Evolutionary conservation across 1,140 invertebrate genomes (phyloP).

Genomic region (Drosophila elegans): DNA sequence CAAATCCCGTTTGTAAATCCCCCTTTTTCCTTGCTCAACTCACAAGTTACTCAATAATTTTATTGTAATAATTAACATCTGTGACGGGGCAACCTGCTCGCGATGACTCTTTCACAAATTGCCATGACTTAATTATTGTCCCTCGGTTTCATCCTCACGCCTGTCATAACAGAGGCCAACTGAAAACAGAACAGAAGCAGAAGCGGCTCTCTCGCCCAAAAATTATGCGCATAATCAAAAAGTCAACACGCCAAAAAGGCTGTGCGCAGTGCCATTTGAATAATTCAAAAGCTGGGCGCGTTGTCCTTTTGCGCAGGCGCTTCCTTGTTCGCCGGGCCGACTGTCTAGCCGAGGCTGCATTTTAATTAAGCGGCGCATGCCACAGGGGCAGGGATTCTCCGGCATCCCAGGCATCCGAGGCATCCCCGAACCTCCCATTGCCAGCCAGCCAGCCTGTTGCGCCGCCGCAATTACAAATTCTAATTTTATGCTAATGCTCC

Average conservation of each 20-base stretch:
- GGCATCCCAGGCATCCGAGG: slow-evolving; percentile 2
- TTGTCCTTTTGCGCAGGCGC: slow-evolving; percentile 81
- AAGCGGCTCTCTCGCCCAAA: slow-evolving; percentile 27
- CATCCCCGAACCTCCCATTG: slow-evolving; percentile 13
- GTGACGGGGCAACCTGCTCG: slow-evolving; percentile 28
- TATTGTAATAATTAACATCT: slow-evolving; percentile 29
- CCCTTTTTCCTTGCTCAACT: background rate
- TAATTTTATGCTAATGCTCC: slow-evolving; percentile 82
- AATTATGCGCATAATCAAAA: slow-evolving; percentile 83
- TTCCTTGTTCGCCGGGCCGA: slow-evolving; percentile 28
- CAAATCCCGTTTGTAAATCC: slow-evolving; percentile 2
- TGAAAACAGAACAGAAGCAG: background rate
- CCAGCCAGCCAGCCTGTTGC: slow-evolving; percentile 67
- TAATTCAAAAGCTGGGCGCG: slow-evolving; percentile 76
- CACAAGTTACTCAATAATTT: slow-evolving; percentile 1
- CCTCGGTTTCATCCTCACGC: slow-evolving; percentile 25
- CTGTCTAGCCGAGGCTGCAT: slow-evolving; percentile 62
- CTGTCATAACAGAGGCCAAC: slow-evolving; percentile 56
- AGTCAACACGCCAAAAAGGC: slow-evolving; percentile 78
- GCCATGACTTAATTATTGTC: slow-evolving; percentile 78
- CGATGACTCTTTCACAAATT: slow-evolving; percentile 52
- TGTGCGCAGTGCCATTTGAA: slow-evolving; percentile 69
- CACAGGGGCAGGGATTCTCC: slow-evolving; percentile 34
- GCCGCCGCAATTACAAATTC: slow-evolving; percentile 83
- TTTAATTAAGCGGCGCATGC: slow-evolving; percentile 83